Evolutionary conservation across 2,888 invertebrate genomes (phyloP).

Genomic region (Phania funesta): DNA sequence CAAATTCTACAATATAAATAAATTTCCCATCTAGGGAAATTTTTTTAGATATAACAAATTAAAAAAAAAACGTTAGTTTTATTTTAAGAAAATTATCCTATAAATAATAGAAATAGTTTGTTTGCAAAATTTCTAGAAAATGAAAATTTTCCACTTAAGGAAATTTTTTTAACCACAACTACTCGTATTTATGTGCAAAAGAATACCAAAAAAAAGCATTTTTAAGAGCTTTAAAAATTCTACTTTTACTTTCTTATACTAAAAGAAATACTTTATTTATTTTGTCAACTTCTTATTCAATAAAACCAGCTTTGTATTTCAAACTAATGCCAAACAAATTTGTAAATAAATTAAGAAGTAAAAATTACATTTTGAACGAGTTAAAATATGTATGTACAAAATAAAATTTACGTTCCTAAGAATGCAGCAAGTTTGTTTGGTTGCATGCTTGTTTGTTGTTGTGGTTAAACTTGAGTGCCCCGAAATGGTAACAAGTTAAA

Average conservation of each 20-base stretch:
- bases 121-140: neutral
- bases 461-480: conserved; percentile 65
- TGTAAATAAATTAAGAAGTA: conserved; percentile 51
- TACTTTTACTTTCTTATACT: no score
- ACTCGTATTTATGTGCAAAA: no score
- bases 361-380: conserved; percentile 26
- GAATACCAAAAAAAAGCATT: no score
- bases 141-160: neutral
- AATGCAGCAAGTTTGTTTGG: conserved; percentile 31
- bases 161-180: no score
- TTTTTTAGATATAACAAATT: no score
- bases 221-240: no score
- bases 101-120: no score
- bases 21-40: no score
- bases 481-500: conserved; percentile 64
- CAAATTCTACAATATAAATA: no score
- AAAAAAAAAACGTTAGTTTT: no score
- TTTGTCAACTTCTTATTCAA: neutral
- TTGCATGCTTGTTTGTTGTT: conserved; percentile 26
- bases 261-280: no score
- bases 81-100: no score
- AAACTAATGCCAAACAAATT: conserved; percentile 43
- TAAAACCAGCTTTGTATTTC: conserved; percentile 1
- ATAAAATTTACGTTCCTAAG: conserved; percentile 12
- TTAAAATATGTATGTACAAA: conserved; percentile 5